Evolutionary conservation across 2,888 invertebrate genomes (phyloP).

Genomic region (Galeopsomyia nigrocyanea): DNA sequence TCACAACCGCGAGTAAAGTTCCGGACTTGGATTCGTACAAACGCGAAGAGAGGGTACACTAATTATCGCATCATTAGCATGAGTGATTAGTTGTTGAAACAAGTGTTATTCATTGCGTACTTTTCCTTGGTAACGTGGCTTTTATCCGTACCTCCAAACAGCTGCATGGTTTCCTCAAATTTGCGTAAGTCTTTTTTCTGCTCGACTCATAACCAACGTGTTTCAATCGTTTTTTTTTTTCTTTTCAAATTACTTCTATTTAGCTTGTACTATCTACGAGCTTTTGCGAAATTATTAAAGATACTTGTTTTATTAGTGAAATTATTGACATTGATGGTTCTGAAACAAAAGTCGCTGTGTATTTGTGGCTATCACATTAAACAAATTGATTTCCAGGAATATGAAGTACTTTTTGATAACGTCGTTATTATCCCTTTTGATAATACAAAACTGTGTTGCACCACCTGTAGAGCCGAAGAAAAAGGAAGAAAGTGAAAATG

Average conservation of each 20-base stretch:
- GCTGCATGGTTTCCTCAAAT: not conserved
- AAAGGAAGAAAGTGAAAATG: slow-evolving; percentile 59
- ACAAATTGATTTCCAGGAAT: slow-evolving; percentile 32
- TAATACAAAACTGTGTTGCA: slow-evolving; percentile 65
- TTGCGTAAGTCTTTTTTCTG: not conserved
- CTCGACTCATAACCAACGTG: no score
- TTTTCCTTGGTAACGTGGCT: slow-evolving; percentile 27
- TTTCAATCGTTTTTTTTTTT: no score
- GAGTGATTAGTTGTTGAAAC: slow-evolving; percentile 1
- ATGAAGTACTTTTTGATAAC: slow-evolving; percentile 50
- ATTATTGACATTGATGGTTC: no score
- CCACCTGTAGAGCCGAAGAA: slow-evolving; percentile 69
- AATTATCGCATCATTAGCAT: not conserved
- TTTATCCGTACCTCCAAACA: not conserved
- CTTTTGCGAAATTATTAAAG: no score
- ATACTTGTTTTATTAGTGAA: no score
- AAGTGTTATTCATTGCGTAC: not conserved
- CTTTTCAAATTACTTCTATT: no score
- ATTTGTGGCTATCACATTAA: no score
- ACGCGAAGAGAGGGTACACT: not conserved
- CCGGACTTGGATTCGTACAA: not conserved
- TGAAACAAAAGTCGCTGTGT: no score
- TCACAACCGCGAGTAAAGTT: no score
- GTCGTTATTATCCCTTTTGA: slow-evolving; percentile 41
- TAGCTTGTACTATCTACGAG: no score